Evolutionary conservation across 2,113 vertebrate species (phyloP).

Genomic region (Lophotis ruficrista): DNA sequence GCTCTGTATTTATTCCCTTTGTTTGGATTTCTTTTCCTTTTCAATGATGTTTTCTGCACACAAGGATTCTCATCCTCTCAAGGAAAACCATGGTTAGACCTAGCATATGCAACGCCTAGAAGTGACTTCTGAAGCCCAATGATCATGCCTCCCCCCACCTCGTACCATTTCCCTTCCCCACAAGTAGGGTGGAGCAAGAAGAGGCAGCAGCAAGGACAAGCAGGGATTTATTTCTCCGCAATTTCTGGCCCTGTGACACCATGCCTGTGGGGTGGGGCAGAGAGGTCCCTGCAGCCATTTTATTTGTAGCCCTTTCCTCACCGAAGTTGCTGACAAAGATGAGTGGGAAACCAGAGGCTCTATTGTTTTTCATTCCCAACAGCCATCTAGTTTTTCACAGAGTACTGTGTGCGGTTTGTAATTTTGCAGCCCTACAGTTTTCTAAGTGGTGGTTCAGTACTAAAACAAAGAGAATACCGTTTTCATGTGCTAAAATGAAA

Average conservation of each 20-base stretch:
- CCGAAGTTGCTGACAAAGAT: neutral
- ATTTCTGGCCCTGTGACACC: neutral
- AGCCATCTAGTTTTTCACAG: neutral
- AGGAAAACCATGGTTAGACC: neutral
- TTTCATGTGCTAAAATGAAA: neutral
- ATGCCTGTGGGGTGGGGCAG: neutral
- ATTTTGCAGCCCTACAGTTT: neutral
- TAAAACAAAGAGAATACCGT: neutral
- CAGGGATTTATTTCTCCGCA: neutral
- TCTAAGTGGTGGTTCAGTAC: neutral
- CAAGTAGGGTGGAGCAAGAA: neutral
- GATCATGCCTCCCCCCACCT: neutral
- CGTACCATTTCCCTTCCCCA: neutral
- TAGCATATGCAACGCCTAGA: neutral
- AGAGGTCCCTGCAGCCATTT: neutral
- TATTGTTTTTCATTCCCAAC: neutral
- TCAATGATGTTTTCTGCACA: neutral
- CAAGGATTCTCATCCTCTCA: neutral
- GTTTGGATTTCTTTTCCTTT: neutral
- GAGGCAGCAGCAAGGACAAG: neutral
- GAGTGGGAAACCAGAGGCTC: neutral
- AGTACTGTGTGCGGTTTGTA: neutral
- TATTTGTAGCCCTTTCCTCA: neutral
- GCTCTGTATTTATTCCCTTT: constrained; percentile 9
- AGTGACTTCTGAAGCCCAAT: neutral